These are phyloP conservation scores for Callionymus lyra DNA, from an alignment of 2,113 vertebrate species.

Conservation along the genomic window DNA sequence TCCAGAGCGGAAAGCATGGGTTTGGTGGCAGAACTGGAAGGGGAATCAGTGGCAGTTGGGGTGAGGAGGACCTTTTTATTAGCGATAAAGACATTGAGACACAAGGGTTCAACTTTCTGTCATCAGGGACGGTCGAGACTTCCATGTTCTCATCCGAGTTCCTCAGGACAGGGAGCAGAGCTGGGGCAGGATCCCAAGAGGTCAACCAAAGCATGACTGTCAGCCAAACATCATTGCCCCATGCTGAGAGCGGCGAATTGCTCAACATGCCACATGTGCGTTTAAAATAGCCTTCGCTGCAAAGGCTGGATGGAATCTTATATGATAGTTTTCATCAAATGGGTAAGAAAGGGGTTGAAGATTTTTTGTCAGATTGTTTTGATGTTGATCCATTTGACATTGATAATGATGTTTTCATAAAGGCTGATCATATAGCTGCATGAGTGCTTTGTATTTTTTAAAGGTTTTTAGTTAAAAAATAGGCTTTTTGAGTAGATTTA, in stretches of 20 bases:
- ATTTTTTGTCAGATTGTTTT: conserved; percentile 24
- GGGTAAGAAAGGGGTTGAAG: no score
- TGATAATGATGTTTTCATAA: conserved; percentile 71
- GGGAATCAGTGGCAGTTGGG: conserved; percentile 80
- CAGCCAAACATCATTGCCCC: conserved; percentile 45
- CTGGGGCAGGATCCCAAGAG: conserved; percentile 41
- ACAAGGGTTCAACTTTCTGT: conserved; percentile 71
- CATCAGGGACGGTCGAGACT: conserved; percentile 67
- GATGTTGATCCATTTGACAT: conserved; percentile 58
- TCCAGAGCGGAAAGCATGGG: conserved; percentile 64
- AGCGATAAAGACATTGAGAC: conserved; percentile 79
- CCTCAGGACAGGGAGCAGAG: conserved; percentile 75
- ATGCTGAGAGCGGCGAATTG: conserved; percentile 73
- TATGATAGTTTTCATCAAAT: no score
- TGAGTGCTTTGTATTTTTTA: conserved; percentile 67
- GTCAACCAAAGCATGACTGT: conserved; percentile 64
- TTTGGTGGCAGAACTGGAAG: conserved; percentile 64
- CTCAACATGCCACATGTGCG: conserved; percentile 82
- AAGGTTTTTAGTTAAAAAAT: conserved; percentile 16
- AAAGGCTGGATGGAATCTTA: no score
- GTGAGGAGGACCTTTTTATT: conserved; percentile 88
- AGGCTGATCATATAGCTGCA: conserved; percentile 67
- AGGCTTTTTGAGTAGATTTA: not conserved
- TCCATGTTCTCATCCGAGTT: conserved; percentile 73
- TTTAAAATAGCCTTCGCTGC: conserved; percentile 75